Evolutionary conservation across 1,140 invertebrate genomes (phyloP).

Genomic region (Pogonus chalceus): DNA sequence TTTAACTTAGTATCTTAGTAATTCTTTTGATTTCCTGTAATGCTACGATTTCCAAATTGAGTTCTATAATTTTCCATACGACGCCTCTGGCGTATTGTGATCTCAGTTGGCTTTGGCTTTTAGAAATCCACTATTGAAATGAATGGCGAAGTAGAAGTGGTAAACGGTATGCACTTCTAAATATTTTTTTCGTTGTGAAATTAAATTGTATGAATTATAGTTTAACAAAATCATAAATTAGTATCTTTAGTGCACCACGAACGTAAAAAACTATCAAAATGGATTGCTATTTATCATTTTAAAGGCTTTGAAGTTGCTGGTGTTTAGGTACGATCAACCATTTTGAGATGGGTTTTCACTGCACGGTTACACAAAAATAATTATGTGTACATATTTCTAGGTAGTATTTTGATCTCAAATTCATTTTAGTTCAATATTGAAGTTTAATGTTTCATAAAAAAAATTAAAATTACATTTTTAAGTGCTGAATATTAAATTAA

Average conservation of each 20-base stretch:
- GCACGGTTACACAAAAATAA: not conserved
- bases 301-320: not conserved
- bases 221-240: not conserved
- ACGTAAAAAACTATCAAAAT: not conserved
- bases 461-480: no score
- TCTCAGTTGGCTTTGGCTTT: not conserved
- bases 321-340: slow-evolving; percentile 6
- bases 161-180: not conserved
- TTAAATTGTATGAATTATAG: not conserved
- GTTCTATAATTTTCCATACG: not conserved
- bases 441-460: no score
- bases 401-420: not conserved
- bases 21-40: no score
- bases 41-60: no score
- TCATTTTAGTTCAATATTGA: not conserved
- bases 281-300: not conserved
- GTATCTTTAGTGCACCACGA: not conserved
- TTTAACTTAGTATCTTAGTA: no score
- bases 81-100: not conserved
- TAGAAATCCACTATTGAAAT: slow-evolving; percentile 4
- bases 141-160: slow-evolving; percentile 1
- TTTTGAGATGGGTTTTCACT: not conserved
- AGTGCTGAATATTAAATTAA: not conserved
- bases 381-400: not conserved
- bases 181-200: not conserved